phyloP scores from a whole-genome alignment of 2,888 invertebrate species.

The Cryptus viduatorius region DNA sequence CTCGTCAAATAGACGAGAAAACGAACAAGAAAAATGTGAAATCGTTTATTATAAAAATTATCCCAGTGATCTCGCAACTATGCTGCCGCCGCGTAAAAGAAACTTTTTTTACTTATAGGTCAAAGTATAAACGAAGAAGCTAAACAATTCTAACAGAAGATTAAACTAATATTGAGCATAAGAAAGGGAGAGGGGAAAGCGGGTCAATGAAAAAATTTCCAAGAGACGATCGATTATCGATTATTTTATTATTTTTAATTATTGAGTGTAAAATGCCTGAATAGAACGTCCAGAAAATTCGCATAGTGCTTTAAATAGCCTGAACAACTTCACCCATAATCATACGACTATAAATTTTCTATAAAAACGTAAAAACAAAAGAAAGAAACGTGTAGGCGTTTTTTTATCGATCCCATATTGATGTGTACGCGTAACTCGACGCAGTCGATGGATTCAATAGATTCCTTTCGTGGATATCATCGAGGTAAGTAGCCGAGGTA shows the following conservation, averaged over 20 bases:
- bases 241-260: constrained; percentile 9
- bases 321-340: constrained; percentile 24
- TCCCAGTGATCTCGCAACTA: constrained; percentile 55
- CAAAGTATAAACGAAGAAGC: constrained; percentile 17
- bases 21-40: not conserved
- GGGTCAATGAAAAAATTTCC: constrained; percentile 24
- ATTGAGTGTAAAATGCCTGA: constrained; percentile 33
- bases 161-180: not conserved
- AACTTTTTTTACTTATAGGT: not conserved
- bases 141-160: not conserved
- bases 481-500: constrained; percentile 22
- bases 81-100: constrained; percentile 20
- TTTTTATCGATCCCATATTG: constrained; percentile 45
- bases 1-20: not conserved
- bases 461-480: constrained; percentile 43
- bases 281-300: constrained; percentile 32
- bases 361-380: constrained; percentile 4
- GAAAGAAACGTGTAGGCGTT: constrained; percentile 13
- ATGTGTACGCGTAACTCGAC: constrained; percentile 4
- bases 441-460: not conserved
- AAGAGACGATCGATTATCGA: constrained; percentile 15
- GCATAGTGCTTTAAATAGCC: constrained; percentile 52
- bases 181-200: not conserved
- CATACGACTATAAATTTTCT: constrained; percentile 36
- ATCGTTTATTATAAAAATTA: constrained; percentile 23